Conservation (phyloP, 2,888 invertebrate genomes). For the Lacanobia oleracea region DNA sequence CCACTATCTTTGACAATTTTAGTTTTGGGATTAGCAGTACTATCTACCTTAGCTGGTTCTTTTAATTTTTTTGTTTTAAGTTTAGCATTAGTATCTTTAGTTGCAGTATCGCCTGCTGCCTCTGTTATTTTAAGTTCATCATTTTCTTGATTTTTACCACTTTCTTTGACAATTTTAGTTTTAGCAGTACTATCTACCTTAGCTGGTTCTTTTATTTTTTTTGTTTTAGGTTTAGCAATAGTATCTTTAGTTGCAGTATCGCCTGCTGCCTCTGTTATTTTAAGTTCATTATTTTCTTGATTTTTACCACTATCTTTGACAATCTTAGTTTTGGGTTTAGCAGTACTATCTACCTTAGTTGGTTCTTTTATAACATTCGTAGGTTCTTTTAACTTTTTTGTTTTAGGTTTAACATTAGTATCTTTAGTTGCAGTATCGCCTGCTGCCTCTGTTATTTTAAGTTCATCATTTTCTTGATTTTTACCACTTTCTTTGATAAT, state of each 20-base stretch:
- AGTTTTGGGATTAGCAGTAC: conserved; percentile 12
- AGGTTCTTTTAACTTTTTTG: conserved; percentile 17
- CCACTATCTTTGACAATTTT: background rate
- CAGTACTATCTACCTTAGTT: background rate
- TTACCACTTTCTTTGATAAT: background rate
- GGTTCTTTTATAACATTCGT: conserved; percentile 1
- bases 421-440: conserved; percentile 25
- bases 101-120: background rate
- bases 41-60: background rate
- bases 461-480: background rate
- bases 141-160: background rate
- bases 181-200: conserved; percentile 1
- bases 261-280: background rate
- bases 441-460: conserved; percentile 1
- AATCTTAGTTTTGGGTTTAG: conserved; percentile 18
- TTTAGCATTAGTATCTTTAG: conserved; percentile 39
- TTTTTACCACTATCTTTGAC: background rate
- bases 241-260: conserved; percentile 26
- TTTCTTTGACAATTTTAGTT: conserved; percentile 10
- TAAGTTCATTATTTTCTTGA: background rate
- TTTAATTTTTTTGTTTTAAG: conserved; percentile 20
- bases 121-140: background rate
- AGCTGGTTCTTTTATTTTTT: conserved; percentile 6
- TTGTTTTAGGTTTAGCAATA: conserved; percentile 30
- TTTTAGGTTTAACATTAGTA: conserved; percentile 27